These are phyloP conservation scores for Arion vulgaris DNA, from an alignment of 1,140 invertebrate species.

Conservation along the genomic window DNA sequence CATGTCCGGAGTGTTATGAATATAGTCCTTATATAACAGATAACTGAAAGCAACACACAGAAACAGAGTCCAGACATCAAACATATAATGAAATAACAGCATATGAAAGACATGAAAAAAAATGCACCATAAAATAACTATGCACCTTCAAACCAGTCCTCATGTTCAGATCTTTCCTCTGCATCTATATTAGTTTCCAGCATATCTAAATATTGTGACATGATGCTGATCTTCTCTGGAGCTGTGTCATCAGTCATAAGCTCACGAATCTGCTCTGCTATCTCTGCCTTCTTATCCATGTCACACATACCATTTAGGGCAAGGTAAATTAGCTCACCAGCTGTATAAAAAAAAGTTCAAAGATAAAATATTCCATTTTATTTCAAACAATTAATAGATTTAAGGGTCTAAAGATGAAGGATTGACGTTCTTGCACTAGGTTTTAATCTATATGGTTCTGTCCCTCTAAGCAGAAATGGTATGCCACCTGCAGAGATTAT, in stretches of 20 bases:
- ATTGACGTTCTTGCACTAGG: background rate
- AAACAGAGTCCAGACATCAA: no score
- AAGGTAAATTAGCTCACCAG: constrained; percentile 60
- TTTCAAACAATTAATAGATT: no score
- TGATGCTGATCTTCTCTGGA: constrained; percentile 61
- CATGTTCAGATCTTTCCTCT: constrained; percentile 62
- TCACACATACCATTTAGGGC: constrained; percentile 57
- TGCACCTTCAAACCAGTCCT: constrained; percentile 69
- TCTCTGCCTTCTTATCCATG: constrained; percentile 55
- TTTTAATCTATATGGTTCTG: background rate
- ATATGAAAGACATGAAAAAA: no score
- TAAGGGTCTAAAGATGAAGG: no score
- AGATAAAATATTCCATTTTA: no score
- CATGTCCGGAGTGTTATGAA: no score
- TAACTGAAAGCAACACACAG: no score
- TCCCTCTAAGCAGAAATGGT: no score
- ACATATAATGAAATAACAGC: no score
- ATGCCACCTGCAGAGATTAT: no score
- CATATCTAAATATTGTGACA: constrained; percentile 64
- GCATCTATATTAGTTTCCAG: constrained; percentile 57
- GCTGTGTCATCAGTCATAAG: constrained; percentile 55
- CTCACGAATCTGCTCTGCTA: constrained; percentile 60
- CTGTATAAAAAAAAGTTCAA: constrained; percentile 36
- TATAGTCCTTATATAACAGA: no score
- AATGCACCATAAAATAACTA: no score